Conservation (phyloP, 2,113 vertebrate genomes). For the Empidonax traillii region DNA sequence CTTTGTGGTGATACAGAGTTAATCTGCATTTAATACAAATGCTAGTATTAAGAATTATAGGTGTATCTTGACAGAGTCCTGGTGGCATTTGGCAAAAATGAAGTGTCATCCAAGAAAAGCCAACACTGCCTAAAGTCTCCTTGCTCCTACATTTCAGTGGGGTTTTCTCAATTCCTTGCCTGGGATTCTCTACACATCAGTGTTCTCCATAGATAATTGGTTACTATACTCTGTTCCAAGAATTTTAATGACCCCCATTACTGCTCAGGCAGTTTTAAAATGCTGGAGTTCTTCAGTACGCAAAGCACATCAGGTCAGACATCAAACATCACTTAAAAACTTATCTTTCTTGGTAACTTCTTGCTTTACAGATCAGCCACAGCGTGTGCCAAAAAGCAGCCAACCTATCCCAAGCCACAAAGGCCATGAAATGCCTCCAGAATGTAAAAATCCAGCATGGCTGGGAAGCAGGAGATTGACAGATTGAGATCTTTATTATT, state of each 20-base stretch:
- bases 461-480: background rate
- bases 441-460: background rate
- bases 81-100: background rate
- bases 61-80: background rate
- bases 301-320: background rate
- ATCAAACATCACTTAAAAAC: background rate
- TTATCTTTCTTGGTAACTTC: background rate
- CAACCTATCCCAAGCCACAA: background rate
- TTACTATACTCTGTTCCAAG: background rate
- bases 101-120: background rate
- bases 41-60: background rate
- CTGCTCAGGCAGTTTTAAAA: background rate
- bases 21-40: background rate
- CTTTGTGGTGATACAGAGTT: background rate
- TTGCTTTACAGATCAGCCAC: background rate
- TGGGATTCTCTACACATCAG: background rate
- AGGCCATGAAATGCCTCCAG: background rate
- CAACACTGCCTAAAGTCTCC: background rate
- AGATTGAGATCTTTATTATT: background rate
- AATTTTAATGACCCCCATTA: constrained; percentile 1
- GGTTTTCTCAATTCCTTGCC: background rate
- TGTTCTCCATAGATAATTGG: background rate
- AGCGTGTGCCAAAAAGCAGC: background rate
- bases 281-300: background rate
- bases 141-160: background rate